These are phyloP conservation scores for Heliocidaris tuberculata DNA, from an alignment of 35 echinoderm and acorn worm genomes.

Conservation along the genomic window DNA sequence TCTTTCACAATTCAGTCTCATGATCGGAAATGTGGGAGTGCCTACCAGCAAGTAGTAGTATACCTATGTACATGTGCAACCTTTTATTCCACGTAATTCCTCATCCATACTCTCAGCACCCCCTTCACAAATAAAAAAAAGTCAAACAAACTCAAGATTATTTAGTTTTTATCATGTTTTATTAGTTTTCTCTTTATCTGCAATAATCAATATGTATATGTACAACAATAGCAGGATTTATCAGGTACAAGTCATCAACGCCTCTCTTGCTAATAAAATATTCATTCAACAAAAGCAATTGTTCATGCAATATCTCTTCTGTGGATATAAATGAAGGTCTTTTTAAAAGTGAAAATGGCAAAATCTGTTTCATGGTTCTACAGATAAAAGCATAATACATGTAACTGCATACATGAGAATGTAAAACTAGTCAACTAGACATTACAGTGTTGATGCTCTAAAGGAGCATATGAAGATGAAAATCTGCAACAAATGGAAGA, in stretches of 20 bases:
- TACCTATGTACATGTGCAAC: background rate
- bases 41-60: no score
- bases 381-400: background rate
- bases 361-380: background rate
- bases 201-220: constrained; percentile 19
- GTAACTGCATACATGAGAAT: background rate
- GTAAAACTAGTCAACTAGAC: background rate
- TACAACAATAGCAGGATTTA: constrained; percentile 4
- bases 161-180: background rate
- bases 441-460: background rate
- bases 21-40: no score
- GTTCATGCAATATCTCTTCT: background rate
- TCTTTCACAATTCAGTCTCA: no score
- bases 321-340: background rate
- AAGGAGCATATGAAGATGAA: background rate
- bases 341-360: background rate
- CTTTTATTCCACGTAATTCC: background rate
- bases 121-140: background rate
- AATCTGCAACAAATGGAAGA: background rate
- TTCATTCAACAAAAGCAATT: background rate
- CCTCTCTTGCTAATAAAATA: constrained; percentile 12
- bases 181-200: constrained; percentile 11
- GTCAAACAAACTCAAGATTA: background rate
- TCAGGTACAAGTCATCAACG: background rate
- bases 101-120: background rate